These are phyloP conservation scores for Cataglyphis hispanica DNA, from an alignment of 1,140 invertebrate species.

Conservation along the genomic window DNA sequence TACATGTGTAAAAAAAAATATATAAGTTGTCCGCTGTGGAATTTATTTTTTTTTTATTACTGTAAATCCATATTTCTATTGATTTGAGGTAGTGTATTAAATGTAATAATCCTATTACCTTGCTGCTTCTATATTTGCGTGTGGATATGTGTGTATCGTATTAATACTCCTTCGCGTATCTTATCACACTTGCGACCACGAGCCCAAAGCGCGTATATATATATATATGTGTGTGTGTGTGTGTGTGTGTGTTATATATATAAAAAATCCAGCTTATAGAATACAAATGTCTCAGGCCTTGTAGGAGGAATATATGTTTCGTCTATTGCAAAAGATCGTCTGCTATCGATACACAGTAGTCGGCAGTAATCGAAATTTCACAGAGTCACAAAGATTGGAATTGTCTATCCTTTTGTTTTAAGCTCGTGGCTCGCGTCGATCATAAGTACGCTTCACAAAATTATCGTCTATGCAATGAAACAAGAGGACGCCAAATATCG, in stretches of 20 bases:
- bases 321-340: conserved; percentile 35
- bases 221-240: neutral
- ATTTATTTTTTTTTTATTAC: conserved; percentile 67
- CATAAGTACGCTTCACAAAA: conserved; percentile 81
- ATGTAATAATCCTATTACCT: conserved; percentile 83
- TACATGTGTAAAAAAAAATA: conserved; percentile 54
- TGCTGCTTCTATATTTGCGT: conserved; percentile 83
- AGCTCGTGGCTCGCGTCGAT: conserved; percentile 80
- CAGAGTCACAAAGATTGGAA: neutral
- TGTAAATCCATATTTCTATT: conserved; percentile 84
- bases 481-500: conserved; percentile 80
- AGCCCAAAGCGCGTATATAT: conserved; percentile 80
- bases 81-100: conserved; percentile 85
- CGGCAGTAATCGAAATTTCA: conserved; percentile 22
- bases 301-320: neutral
- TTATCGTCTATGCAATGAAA: conserved; percentile 82
- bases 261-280: conserved; percentile 26
- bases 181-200: conserved; percentile 80
- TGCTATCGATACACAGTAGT: neutral
- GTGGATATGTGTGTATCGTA: conserved; percentile 82
- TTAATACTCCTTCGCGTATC: conserved; percentile 78
- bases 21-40: conserved; percentile 66
- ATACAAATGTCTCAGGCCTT: conserved; percentile 9
- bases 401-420: conserved; percentile 66
- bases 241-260: too few species aligned